Evolutionary conservation across 2,888 invertebrate species (phyloP).

Genomic region (Petrolisthes manimaculis): DNA sequence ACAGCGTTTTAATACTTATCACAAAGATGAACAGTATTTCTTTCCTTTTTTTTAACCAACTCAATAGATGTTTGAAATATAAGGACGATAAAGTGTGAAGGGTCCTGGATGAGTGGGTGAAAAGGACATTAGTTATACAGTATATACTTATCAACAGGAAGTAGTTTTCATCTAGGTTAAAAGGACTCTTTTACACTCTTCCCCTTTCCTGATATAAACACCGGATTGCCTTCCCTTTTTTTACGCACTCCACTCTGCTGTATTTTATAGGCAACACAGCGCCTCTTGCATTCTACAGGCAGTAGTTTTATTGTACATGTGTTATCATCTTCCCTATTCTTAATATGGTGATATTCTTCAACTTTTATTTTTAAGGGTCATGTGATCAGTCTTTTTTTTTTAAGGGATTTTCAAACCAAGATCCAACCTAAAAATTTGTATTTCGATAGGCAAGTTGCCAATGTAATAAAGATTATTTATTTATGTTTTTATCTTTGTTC

Average conservation of each 20-base stretch:
- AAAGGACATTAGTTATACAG: conserved; percentile 16
- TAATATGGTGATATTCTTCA: conserved; percentile 56
- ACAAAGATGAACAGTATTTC: too few species aligned
- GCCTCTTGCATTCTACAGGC: too few species aligned
- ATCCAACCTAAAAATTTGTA: conserved; percentile 43
- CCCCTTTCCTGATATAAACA: not conserved
- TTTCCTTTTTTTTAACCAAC: not conserved
- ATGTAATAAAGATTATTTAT: conserved; percentile 35
- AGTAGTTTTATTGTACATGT: conserved; percentile 23
- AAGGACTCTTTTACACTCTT: not conserved
- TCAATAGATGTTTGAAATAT: too few species aligned
- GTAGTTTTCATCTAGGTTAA: conserved; percentile 20
- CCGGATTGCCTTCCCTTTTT: not conserved
- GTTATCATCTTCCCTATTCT: conserved; percentile 44
- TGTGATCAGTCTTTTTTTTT: conserved; percentile 59
- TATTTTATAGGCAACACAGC: conserved; percentile 40
- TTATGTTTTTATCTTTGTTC: conserved; percentile 54
- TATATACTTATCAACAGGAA: not conserved
- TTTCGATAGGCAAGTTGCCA: conserved; percentile 40
- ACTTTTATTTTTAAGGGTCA: conserved; percentile 45
- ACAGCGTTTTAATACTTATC: too few species aligned
- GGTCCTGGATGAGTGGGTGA: conserved; percentile 46
- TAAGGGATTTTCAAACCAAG: conserved; percentile 55
- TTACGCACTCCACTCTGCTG: conserved; percentile 54
- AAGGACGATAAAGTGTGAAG: conserved; percentile 26